Evolutionary conservation across 1,140 invertebrate genomes (phyloP).

Genomic region (Drosophila murphyi): DNA sequence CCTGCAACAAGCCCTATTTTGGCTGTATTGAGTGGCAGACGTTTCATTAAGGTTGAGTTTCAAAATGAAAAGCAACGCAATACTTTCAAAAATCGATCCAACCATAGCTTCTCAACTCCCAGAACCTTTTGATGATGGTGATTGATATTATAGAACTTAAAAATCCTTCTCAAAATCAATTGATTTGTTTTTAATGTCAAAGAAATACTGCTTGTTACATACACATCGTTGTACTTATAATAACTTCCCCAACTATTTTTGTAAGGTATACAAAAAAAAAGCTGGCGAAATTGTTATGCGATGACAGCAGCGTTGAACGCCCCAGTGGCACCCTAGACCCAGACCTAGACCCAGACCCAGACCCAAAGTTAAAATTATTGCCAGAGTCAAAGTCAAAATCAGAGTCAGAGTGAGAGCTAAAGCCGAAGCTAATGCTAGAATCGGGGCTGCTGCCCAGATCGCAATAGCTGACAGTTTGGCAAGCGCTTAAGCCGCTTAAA

Average conservation of each 20-base stretch:
- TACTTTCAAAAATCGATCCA: no score
- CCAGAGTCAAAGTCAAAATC: background rate
- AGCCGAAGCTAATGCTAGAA: background rate
- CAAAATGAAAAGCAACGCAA: no score
- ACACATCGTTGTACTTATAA: no score
- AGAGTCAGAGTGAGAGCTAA: background rate
- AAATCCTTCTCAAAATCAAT: no score
- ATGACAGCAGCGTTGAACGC: conserved; percentile 69
- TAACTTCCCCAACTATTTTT: no score
- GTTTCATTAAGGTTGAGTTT: no score
- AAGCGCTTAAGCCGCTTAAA: conserved; percentile 74
- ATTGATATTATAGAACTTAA: no score
- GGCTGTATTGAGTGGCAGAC: no score
- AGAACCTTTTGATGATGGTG: no score
- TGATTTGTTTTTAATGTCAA: no score
- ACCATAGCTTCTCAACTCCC: no score
- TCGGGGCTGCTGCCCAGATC: conserved; percentile 4
- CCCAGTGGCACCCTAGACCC: conserved; percentile 32
- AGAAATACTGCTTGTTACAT: no score
- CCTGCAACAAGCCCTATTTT: background rate
- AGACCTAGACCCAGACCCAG: background rate
- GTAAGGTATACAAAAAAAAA: background rate
- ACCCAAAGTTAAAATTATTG: background rate
- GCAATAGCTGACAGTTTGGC: conserved; percentile 14
- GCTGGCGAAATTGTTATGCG: conserved; percentile 79